phyloP scores from a whole-genome alignment of 2,113 vertebrate genomes.

The Podarcis cretensis region DNA sequence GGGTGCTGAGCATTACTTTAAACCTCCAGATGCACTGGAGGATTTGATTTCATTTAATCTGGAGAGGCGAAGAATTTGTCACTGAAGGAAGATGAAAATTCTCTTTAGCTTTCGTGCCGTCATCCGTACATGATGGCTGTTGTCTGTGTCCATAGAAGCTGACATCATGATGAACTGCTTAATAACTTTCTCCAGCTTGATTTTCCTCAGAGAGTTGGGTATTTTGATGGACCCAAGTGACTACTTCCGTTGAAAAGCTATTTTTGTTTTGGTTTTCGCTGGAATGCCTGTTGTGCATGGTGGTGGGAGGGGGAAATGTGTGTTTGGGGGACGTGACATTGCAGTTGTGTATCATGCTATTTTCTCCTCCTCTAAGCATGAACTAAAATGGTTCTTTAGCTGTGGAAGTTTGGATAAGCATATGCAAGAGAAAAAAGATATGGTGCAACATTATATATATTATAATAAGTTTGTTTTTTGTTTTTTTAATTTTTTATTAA shows the following conservation, averaged over 20 bases:
- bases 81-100: slow-evolving; percentile 70
- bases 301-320: slow-evolving; percentile 31
- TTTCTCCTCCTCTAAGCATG: slow-evolving; percentile 20
- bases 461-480: background rate
- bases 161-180: slow-evolving; percentile 53
- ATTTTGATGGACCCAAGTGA: slow-evolving; percentile 58
- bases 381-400: background rate
- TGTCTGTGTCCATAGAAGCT: slow-evolving; percentile 48
- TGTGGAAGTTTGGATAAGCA: no score
- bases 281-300: slow-evolving; percentile 60
- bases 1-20: slow-evolving; percentile 48
- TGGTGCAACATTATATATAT: background rate
- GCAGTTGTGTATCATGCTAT: slow-evolving; percentile 46
- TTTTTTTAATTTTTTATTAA: no score
- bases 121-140: slow-evolving; percentile 39
- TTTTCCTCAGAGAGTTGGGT: slow-evolving; percentile 31
- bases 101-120: slow-evolving; percentile 39
- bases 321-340: slow-evolving; percentile 61
- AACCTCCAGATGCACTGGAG: slow-evolving; percentile 54
- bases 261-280: slow-evolving; percentile 70
- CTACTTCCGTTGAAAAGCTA: slow-evolving; percentile 65
- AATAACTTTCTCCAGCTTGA: slow-evolving; percentile 61
- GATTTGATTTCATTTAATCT: slow-evolving; percentile 65
- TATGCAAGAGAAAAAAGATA: background rate
- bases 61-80: slow-evolving; percentile 61